A percentile compares a stretch with the other conserved stretches of the same genome.
Conservation (phyloP, 2,888 invertebrate species). For the Agrotis puta region DNA sequence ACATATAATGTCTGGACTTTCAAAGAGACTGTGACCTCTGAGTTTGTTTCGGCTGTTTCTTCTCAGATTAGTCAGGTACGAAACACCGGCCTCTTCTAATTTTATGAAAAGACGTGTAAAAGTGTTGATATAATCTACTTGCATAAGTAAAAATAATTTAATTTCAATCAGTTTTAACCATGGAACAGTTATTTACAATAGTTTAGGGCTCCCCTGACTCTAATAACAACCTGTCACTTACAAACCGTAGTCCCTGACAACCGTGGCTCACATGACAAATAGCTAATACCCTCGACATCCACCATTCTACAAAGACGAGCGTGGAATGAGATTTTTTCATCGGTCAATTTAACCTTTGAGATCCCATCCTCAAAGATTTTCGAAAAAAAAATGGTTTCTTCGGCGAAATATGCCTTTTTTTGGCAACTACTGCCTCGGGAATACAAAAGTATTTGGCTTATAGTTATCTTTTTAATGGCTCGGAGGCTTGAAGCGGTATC, state of each 20-base stretch:
- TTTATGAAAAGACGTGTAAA: too few relatives aligned
- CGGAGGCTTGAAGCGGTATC: constrained; percentile 55
- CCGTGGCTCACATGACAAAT: constrained; percentile 42
- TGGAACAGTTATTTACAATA: neutral
- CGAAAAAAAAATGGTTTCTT: constrained; percentile 52
- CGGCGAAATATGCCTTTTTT: constrained; percentile 43
- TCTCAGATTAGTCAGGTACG: too few relatives aligned
- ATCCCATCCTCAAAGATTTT: constrained; percentile 22
- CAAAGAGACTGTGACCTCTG: too few relatives aligned
- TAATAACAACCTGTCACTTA: constrained; percentile 28
- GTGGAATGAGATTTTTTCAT: constrained; percentile 32
- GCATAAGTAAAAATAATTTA: too few relatives aligned
- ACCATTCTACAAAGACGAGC: constrained; percentile 23
- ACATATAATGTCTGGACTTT: too few relatives aligned
- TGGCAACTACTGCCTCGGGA: constrained; percentile 30
- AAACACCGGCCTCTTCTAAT: too few relatives aligned
- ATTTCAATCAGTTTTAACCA: neutral
- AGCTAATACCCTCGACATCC: constrained; percentile 4
- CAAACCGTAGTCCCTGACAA: constrained; percentile 22
- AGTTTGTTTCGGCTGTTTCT: too few relatives aligned
- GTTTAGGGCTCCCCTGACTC: constrained; percentile 8
- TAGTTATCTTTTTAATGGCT: constrained; percentile 54
- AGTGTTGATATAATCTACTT: too few relatives aligned
- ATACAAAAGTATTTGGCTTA: constrained; percentile 56
- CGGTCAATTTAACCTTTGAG: constrained; percentile 53